phyloP scores from a whole-genome alignment of 1,140 invertebrate genomes.

The Drosophila equinoxialis region DNA sequence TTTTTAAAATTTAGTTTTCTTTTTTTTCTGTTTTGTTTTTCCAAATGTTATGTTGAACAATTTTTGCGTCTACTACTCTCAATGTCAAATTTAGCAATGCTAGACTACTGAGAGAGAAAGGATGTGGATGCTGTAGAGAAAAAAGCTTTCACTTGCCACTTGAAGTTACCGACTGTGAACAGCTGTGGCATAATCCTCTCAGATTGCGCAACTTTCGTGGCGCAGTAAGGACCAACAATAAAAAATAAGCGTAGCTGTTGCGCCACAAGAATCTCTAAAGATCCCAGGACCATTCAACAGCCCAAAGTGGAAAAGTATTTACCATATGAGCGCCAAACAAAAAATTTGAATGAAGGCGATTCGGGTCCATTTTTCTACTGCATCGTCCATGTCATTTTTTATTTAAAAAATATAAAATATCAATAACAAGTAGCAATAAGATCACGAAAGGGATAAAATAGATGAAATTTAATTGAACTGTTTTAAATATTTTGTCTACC shows the following conservation, averaged over 20 bases:
- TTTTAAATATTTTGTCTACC: no score
- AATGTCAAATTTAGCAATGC: slow-evolving; percentile 55
- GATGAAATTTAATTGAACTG: no score
- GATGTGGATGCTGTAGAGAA: slow-evolving; percentile 23
- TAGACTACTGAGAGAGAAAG: slow-evolving; percentile 20
- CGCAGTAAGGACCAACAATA: slow-evolving; percentile 28
- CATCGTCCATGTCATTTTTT: no score
- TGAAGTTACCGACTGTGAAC: slow-evolving; percentile 18
- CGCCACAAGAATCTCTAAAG: slow-evolving; percentile 4
- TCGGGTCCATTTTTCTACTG: no score
- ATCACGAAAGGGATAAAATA: no score
- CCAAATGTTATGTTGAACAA: slow-evolving; percentile 38
- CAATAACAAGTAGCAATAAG: no score
- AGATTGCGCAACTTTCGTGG: slow-evolving; percentile 64
- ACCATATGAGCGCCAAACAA: no score
- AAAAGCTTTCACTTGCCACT: slow-evolving; percentile 43
- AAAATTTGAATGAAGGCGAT: no score
- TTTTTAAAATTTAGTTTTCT: slow-evolving; percentile 22
- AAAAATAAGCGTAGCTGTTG: slow-evolving; percentile 26
- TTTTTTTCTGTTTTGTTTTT: slow-evolving; percentile 53
- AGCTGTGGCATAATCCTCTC: slow-evolving; percentile 27
- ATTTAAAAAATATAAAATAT: no score
- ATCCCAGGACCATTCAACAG: not conserved
- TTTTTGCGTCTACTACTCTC: slow-evolving; percentile 57
- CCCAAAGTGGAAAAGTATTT: not conserved